These are phyloP conservation scores for Spicauda simplicius DNA, from an alignment of 2,888 invertebrate genomes.

Conservation along the genomic window DNA sequence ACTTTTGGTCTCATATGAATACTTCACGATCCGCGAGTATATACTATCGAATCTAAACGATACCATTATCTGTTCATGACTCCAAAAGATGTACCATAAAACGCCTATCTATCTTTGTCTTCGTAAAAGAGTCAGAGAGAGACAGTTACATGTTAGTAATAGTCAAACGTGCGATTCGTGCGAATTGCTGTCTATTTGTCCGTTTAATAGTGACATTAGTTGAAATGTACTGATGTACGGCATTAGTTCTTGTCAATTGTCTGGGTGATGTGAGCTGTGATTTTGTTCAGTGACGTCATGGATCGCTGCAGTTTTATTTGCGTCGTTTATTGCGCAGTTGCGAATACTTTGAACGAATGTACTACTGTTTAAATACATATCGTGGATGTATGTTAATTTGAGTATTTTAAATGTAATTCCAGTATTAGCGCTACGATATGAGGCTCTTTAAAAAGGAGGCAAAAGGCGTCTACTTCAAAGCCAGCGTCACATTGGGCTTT, in stretches of 20 bases:
- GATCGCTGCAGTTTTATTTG: not conserved
- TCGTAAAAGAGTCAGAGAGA: not conserved
- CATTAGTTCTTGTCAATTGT: conserved; percentile 32
- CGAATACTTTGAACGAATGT: no score
- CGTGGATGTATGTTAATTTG: no score
- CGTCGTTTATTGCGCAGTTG: no score
- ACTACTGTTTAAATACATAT: no score
- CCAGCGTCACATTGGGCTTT: no score
- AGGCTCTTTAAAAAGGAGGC: no score
- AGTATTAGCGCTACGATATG: no score
- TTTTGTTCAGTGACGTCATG: conserved; percentile 11
- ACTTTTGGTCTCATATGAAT: no score
- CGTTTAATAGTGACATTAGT: conserved; percentile 25
- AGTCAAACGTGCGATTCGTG: conserved; percentile 4
- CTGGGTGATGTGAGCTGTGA: conserved; percentile 17
- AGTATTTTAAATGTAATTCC: no score
- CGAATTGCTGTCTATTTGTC: conserved; percentile 26
- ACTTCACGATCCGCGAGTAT: no score
- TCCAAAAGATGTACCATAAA: not conserved
- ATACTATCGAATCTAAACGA: no score
- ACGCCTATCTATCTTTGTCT: not conserved
- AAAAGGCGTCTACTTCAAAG: no score
- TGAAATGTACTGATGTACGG: conserved; percentile 17
- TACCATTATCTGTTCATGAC: not conserved
- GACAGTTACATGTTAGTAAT: not conserved